Percentiles rank a stretch among this genome's conserved stretches.
Conservation (phyloP, 2,113 vertebrate species). For the Ammospiza caudacuta region DNA sequence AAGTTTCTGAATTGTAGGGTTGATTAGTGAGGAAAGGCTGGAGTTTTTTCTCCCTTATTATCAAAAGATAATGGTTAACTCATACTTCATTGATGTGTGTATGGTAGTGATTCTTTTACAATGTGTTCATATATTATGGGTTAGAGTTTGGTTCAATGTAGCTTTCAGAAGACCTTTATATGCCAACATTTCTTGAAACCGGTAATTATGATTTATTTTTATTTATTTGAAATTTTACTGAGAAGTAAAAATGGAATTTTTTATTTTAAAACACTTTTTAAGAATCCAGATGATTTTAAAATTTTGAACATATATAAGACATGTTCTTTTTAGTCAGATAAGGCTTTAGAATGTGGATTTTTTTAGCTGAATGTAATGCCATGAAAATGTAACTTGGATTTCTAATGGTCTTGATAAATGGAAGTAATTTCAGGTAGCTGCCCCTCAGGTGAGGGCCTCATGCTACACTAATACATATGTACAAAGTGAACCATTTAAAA, state of each 20-base stretch:
- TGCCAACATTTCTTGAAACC: not conserved
- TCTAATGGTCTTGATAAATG: not conserved
- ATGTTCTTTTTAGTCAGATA: not conserved
- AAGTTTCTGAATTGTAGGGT: not conserved
- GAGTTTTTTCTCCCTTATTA: not conserved
- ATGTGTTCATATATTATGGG: not conserved
- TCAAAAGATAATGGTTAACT: not conserved
- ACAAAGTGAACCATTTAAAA: not conserved
- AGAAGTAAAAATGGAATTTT: not conserved
- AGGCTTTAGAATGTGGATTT: not conserved
- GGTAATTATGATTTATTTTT: not conserved
- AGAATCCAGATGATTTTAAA: not conserved
- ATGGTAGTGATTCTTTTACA: not conserved
- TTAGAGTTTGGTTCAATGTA: not conserved
- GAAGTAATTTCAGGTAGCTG: not conserved
- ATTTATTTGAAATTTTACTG: not conserved
- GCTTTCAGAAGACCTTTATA: not conserved
- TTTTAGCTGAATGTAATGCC: not conserved
- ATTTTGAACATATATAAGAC: not conserved
- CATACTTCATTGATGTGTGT: not conserved
- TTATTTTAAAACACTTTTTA: not conserved
- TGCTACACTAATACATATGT: not conserved
- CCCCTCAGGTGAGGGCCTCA: not conserved
- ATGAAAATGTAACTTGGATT: conserved; percentile 8
- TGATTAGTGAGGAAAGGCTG: not conserved